These are phyloP conservation scores for Mythimna loreyi DNA, from an alignment of 2,888 invertebrate genomes.

Conservation along the genomic window DNA sequence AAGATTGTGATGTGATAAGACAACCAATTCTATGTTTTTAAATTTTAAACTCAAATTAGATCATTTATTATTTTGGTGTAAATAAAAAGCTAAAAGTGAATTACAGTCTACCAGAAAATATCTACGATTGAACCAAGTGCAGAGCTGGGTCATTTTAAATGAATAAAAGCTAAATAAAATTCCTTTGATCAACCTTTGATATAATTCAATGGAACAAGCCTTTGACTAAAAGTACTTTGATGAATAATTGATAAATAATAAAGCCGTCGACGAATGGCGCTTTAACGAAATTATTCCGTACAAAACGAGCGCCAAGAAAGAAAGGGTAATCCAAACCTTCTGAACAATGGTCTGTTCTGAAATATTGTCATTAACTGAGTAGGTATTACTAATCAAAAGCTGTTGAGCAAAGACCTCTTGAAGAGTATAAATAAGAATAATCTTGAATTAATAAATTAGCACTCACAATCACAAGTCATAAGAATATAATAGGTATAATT, in stretches of 20 bases:
- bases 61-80: no score
- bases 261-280: constrained; percentile 23
- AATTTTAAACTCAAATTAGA: no score
- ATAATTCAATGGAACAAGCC: constrained; percentile 24
- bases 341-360: not conserved
- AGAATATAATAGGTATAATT: no score
- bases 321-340: not conserved
- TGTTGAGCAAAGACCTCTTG: no score
- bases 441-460: no score
- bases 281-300: constrained; percentile 19
- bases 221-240: constrained; percentile 36
- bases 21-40: no score
- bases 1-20: no score
- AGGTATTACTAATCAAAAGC: no score
- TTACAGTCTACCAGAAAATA: not conserved
- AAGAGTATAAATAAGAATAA: no score
- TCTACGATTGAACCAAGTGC: not conserved
- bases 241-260: constrained; percentile 36
- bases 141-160: constrained; percentile 2
- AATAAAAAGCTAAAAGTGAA: not conserved
- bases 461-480: no score
- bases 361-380: no score
- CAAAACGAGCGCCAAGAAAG: not conserved
- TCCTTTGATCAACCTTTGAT: constrained; percentile 23
- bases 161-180: constrained; percentile 1